Evolutionary conservation across 2,797 vertebrate genomes (phyloP), one percentile per base, ranked within the genome.

Genomic region (Sebastes aleutianus): DNA sequence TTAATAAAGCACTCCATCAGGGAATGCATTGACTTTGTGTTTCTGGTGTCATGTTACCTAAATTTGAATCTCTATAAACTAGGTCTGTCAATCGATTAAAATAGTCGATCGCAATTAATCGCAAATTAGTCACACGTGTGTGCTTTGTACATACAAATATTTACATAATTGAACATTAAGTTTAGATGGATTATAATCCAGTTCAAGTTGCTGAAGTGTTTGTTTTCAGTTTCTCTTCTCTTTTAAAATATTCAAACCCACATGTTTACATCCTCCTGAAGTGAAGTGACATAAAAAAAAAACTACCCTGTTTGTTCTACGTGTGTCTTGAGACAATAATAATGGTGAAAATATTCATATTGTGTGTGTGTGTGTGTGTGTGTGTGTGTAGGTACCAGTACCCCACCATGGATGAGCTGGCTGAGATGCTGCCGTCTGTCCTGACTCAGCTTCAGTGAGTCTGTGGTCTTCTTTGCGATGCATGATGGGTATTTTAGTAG

Each of bases 381-480:
- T 47, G 14, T 47, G 14, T 47, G 12, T 62, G 32, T 12, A 99
- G 98, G 89, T 99, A 97, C 89, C 97, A 97, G 91, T 99, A 98
- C 76, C 97, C 98, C 24, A 96, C 95, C 27, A 97, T 98, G 97
- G 97, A 99, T 82, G 96, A 99, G 69, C 94, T 99, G 80, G 96
- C 97, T 27, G 97, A 97, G 93, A 99, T 99, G 98, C 88, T 99
- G 79, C 96, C 97, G 0, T 90, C 96, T 59, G 96, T 99, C 82
- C 88, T 98, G 70, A 97, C 94, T 0, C 97, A 98, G 79, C 92
- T 99, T 34, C 97, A 96, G 98, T 98, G 92, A 96, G 91, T 79
- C 69, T 29, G 24, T 14, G 7, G 22, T 59, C 31, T 31, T 16
- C 5, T 76, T 26, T 50, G 57, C 8, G 12, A n/a, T 65, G 93